Evolutionary conservation across 2,797 vertebrate species (phyloP), one percentile per base, ranked within the genome.

Genomic region (Amphiprion clarkii): DNA sequence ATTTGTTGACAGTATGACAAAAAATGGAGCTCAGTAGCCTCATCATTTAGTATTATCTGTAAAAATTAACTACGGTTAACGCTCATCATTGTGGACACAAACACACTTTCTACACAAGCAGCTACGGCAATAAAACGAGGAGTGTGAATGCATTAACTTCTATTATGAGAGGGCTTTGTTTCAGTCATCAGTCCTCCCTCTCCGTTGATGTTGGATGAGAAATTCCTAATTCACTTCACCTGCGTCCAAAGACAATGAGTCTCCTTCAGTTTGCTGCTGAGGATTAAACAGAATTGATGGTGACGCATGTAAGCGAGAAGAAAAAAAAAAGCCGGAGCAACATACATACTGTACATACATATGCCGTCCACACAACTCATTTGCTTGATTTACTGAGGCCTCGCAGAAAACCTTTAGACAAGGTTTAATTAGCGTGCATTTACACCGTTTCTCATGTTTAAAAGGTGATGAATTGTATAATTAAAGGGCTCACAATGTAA

Each of bases 381-480:
- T 87, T 71, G 71, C 62, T 57, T 86, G 79, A 93, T 92, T 91
- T 87, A 87, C 59, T n/a, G 67, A 36, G 62, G 57, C 71, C 55
- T 73, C 63, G 56, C 66, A 83, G 71, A 87, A 89, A 94, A 94
- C 89, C 89, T 95, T 94, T 93, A 5, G 73, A 91, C 95, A 93
- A 92, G 90, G 94, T 95, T 95, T 97, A 96, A 97, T 96, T 95
- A 95, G 95, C 87, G 71, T 88, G 87, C 77, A 86, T 96, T 93
- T 92, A 94, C 93, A 94, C 93, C 77, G 92, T 96, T 96, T 95
- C 95, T 97, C 95, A 94, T 95, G 95, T 96, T 97, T 95, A 95
- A 95, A 96, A 96, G 95, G 95, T 96, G 96, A 97, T 96, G 96
- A 95, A 95, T 96, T 95, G 95, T 94, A 93, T 96, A 97, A 97